Conservation (phyloP, 2,113 vertebrate genomes). For the Phyllostomus hastatus region DNA sequence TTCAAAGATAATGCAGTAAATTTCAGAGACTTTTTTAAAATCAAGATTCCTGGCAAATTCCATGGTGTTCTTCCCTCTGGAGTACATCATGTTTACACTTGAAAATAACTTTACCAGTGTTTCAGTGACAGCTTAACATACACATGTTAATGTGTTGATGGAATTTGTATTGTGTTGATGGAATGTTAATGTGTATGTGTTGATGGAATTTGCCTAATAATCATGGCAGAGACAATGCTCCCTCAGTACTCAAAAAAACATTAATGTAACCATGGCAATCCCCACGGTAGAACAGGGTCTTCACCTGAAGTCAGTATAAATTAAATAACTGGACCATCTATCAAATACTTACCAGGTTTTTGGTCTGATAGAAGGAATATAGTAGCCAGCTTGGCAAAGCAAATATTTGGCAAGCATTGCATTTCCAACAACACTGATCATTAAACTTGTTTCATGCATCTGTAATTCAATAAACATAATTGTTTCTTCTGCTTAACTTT, state of each 20-base stretch:
- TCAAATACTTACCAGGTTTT: slow-evolving; percentile 34
- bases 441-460: slow-evolving; percentile 54
- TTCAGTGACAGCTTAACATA: background rate
- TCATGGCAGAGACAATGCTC: background rate
- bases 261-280: background rate
- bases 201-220: background rate
- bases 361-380: background rate
- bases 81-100: background rate
- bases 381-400: slow-evolving; percentile 47
- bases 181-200: background rate
- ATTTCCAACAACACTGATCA: slow-evolving; percentile 68
- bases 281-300: background rate
- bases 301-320: slow-evolving; percentile 12
- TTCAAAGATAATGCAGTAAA: background rate
- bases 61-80: background rate
- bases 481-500: slow-evolving; percentile 70
- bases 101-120: background rate
- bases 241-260: background rate
- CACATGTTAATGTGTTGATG: background rate
- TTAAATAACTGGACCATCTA: background rate
- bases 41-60: background rate
- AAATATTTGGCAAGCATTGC: slow-evolving; percentile 70
- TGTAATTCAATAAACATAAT: slow-evolving; percentile 77
- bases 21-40: slow-evolving; percentile 13
- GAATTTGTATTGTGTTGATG: background rate